Evolutionary conservation across 2,888 invertebrate species (phyloP), one percentile per base, ranked within the genome.

Genomic region (Diabrotica balteata): DNA sequence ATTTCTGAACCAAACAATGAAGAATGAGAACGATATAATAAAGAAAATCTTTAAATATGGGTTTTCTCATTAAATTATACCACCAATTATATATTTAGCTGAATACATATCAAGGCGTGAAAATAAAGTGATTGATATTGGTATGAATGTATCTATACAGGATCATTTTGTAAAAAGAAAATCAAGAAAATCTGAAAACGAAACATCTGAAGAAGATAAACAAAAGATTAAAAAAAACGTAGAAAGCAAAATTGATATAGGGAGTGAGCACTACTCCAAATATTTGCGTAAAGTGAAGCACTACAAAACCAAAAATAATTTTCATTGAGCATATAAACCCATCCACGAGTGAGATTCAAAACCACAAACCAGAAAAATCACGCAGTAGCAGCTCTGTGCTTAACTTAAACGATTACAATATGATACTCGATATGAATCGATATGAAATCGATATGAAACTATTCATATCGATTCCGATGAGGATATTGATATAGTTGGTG

Each of bases 211-310:
- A 8, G 85, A 86, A 50, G 84, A 85, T 66, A 81, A 83, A 7
- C 70, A 86, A 7, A 83, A 86, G 64, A 78, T 91, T 11, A 90
- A 90, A 79, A 85, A 87, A 68, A 84, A 88, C 65, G 85, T 92
- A 10, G 90, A 91, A 80, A 85, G 87, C 68, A 89, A 88, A 74
- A 84, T 93, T 63, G 86, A 86, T 8, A 86, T 92, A 62, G 85
- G 86, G 43, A 88, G 89, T 66, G 85, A 86, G 62, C 87, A 88
- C 79, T 92, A 92, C 81, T 90, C 90, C 1, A 83, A 88, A 49
- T 88, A 91, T 77, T 85, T 88, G 55, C 84, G 89, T 43, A 89
- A 88, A 80, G 84, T 84, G 77, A 77, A 81, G 77, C 70, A 77
- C 17, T 69, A 50, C 10, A 76, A 69, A 66, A 74, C 69, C 58